Evolutionary conservation across 2,113 vertebrate species (phyloP).

Genomic region (Sebastes fasciatus): DNA sequence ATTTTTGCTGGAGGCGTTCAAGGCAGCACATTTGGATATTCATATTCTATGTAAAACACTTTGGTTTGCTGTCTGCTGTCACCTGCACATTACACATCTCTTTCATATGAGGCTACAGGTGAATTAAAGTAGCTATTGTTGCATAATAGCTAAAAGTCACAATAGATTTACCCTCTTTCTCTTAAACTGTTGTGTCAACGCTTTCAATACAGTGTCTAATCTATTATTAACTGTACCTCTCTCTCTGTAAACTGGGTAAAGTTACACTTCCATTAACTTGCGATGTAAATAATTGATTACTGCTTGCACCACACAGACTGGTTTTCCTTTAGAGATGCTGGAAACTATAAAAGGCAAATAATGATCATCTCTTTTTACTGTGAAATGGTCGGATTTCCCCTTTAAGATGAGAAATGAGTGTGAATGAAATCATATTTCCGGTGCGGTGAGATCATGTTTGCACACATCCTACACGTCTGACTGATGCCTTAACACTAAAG

Average conservation of each 20-base stretch:
- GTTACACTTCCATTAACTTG: constrained; percentile 34
- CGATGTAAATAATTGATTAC: constrained; percentile 63
- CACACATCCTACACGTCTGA: neutral
- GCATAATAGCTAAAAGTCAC: neutral
- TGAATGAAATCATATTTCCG: neutral
- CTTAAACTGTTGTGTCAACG: neutral
- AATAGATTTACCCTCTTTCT: neutral
- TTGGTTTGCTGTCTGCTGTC: neutral
- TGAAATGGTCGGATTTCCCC: neutral
- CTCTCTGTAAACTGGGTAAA: constrained; percentile 11
- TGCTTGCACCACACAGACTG: constrained; percentile 20
- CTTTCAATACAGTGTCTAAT: constrained; percentile 4
- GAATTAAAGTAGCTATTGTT: neutral
- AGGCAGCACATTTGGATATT: constrained; percentile 54
- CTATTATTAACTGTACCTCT: constrained; percentile 39
- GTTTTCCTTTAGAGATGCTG: neutral
- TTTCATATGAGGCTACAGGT: neutral
- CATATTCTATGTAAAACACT: constrained; percentile 61
- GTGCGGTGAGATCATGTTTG: constrained; percentile 12
- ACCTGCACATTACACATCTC: neutral
- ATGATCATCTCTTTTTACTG: neutral
- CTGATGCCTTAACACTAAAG: neutral
- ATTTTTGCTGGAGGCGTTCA: neutral
- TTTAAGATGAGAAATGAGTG: neutral
- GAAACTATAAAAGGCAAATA: neutral